phyloP scores from a whole-genome alignment of 2,888 invertebrate genomes.

The Diachrysia chrysitis region DNA sequence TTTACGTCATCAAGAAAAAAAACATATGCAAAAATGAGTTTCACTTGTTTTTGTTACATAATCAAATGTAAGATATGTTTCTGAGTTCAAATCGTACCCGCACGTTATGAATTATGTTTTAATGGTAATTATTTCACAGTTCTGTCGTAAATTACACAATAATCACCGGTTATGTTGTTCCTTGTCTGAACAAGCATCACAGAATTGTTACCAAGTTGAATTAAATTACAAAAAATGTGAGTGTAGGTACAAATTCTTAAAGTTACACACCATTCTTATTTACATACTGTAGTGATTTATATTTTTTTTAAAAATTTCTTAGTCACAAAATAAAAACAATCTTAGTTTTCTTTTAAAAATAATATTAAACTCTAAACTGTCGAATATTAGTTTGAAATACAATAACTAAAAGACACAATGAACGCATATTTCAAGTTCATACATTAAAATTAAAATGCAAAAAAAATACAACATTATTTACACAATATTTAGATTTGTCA shows the following conservation, averaged over 20 bases:
- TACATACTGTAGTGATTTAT: no score
- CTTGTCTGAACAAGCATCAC: constrained; percentile 32
- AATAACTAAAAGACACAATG: neutral
- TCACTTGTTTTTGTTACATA: constrained; percentile 42
- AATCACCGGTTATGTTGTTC: constrained; percentile 17
- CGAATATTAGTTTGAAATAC: no score
- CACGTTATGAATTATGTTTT: constrained; percentile 27
- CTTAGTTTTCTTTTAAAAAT: no score
- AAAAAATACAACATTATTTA: constrained; percentile 1
- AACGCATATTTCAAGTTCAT: neutral
- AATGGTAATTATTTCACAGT: constrained; percentile 39
- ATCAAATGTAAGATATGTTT: constrained; percentile 26
- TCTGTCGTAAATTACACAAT: constrained; percentile 38
- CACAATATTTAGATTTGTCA: constrained; percentile 19
- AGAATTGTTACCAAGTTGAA: neutral
- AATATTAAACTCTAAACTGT: no score
- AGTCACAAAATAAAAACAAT: no score
- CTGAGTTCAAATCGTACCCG: constrained; percentile 26
- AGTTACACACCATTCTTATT: no score
- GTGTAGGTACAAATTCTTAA: neutral
- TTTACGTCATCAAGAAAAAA: constrained; percentile 42
- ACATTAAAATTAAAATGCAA: constrained; percentile 8
- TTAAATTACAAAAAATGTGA: neutral
- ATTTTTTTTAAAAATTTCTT: no score
- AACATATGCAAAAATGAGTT: constrained; percentile 29